Conservation (phyloP, 2,797 vertebrate species). For the Choloepus didactylus region DNA sequence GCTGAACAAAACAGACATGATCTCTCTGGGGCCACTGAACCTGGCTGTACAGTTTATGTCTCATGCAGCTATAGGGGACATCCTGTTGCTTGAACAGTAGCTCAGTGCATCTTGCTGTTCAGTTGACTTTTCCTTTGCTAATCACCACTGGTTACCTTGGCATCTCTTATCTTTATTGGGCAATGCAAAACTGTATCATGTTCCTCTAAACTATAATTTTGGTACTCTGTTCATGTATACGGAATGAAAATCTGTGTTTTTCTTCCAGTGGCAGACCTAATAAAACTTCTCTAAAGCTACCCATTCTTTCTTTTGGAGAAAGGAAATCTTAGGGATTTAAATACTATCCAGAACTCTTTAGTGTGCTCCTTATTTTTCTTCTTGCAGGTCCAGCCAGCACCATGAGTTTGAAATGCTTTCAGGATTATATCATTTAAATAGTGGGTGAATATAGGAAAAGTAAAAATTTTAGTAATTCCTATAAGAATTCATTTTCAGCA, state of each 20-base stretch:
- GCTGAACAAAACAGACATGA: background rate
- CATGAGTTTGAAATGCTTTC: background rate
- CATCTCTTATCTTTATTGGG: too few species aligned
- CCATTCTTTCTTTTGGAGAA: background rate
- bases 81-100: background rate
- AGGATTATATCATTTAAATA: background rate
- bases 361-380: background rate
- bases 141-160: background rate
- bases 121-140: too few species aligned
- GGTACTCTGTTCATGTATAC: background rate
- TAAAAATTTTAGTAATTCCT: background rate
- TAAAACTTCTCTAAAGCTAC: background rate
- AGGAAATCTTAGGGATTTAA: background rate
- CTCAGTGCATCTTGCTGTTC: background rate
- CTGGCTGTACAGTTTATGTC: background rate
- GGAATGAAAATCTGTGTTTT: background rate
- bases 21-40: background rate
- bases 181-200: accelerated
- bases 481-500: background rate
- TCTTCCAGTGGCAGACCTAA: background rate
- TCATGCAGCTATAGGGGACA: accelerated
- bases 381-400: background rate
- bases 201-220: background rate
- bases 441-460: background rate
- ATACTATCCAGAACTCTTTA: background rate